Evolutionary conservation across 2,888 invertebrate species (phyloP).

Genomic region (Stomorhina lunata): DNA sequence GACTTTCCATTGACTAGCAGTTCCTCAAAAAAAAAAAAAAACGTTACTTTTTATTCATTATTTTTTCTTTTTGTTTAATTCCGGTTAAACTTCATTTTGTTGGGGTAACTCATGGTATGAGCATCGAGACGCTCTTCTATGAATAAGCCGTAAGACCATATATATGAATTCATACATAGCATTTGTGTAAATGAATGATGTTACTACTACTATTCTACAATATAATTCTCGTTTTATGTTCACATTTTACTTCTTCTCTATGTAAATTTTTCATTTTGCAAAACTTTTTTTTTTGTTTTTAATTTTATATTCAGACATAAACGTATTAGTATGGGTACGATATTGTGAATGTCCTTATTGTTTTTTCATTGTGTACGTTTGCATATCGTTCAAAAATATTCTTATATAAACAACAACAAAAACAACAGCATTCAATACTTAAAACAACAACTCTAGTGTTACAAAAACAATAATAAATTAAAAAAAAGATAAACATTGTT

Average conservation of each 20-base stretch:
- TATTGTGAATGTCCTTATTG: slow-evolving; percentile 6
- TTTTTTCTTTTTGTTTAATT: no score
- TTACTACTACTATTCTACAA: not conserved
- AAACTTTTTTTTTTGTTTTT: slow-evolving; percentile 42
- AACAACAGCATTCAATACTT: not conserved
- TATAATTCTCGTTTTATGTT: not conserved
- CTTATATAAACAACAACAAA: slow-evolving; percentile 35
- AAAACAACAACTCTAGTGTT: no score
- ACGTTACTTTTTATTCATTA: no score
- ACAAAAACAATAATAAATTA: not conserved
- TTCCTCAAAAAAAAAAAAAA: no score
- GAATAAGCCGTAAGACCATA: no score
- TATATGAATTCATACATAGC: not conserved
- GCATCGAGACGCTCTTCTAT: no score
- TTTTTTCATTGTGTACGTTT: slow-evolving; percentile 39
- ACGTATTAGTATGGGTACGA: not conserved
- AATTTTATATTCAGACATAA: no score
- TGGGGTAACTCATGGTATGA: no score
- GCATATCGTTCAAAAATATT: slow-evolving; percentile 35
- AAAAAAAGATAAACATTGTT: slow-evolving; percentile 22
- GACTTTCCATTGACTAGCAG: no score
- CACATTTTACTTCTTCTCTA: slow-evolving; percentile 24
- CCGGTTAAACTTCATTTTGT: no score
- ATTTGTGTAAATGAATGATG: not conserved
- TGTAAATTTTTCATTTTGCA: slow-evolving; percentile 41